phyloP scores from a whole-genome alignment of 2,797 vertebrate genomes.

The Halcyon chelicuti region DNA sequence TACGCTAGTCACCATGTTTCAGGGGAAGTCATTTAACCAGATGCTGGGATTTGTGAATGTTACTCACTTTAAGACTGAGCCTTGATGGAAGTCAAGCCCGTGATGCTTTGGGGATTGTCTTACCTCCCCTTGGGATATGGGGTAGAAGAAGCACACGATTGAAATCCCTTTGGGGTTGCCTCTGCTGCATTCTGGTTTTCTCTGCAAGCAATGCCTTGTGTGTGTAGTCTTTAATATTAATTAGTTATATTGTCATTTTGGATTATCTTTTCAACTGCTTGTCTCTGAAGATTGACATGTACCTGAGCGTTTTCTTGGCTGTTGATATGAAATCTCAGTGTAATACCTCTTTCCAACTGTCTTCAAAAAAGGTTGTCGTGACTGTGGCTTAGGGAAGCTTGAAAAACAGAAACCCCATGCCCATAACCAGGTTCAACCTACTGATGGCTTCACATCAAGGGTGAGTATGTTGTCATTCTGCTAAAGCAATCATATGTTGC shows the following conservation, averaged over 20 bases:
- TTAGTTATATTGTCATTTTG: background rate
- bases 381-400: background rate
- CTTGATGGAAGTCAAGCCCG: background rate
- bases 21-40: background rate
- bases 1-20: background rate
- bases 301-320: background rate
- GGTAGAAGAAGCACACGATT: accelerated
- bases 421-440: background rate
- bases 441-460: background rate
- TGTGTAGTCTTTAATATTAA: background rate
- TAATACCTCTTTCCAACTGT: background rate
- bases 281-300: background rate
- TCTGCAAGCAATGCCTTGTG: background rate
- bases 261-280: background rate
- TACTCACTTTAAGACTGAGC: background rate
- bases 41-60: background rate
- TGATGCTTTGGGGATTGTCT: background rate
- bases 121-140: background rate
- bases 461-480: background rate
- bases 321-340: background rate
- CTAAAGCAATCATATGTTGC: background rate
- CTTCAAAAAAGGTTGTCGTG: background rate
- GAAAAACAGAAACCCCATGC: background rate
- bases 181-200: background rate
- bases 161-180: background rate